Conservation (phyloP, 2,888 invertebrate genomes). For the Conus canariensis region DNA sequence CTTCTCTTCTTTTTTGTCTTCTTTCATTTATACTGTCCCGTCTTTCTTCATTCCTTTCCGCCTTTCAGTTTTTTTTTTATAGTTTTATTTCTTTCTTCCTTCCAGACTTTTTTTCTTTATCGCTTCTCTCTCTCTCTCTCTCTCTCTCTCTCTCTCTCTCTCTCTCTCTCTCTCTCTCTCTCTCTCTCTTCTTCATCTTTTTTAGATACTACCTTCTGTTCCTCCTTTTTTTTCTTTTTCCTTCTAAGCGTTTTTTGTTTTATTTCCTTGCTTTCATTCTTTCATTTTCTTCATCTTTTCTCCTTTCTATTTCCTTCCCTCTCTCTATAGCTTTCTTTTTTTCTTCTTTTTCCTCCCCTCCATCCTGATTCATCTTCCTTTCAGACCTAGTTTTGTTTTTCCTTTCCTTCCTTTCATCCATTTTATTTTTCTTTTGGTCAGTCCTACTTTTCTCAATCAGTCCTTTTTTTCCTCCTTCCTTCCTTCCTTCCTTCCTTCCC, state of each 20-base stretch:
- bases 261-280: too few relatives aligned
- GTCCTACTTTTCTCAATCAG: too few relatives aligned
- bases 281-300: too few relatives aligned
- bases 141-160: background rate
- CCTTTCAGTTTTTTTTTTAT: background rate
- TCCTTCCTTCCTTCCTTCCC: too few relatives aligned
- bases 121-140: background rate
- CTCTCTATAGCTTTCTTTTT: too few relatives aligned
- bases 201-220: background rate
- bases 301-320: too few relatives aligned
- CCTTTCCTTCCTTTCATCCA: background rate
- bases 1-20: background rate
- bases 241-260: too few relatives aligned
- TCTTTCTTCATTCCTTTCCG: background rate
- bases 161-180: background rate
- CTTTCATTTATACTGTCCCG: background rate
- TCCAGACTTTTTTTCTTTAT: background rate
- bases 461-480: too few relatives aligned
- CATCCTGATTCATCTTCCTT: too few relatives aligned
- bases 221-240: too few relatives aligned
- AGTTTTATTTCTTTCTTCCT: too few relatives aligned
- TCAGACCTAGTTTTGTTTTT: background rate
- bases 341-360: too few relatives aligned
- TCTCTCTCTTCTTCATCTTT: background rate
- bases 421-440: background rate